Conservation (phyloP, 1,140 invertebrate genomes). For the Leptinotarsa defecta region DNA sequence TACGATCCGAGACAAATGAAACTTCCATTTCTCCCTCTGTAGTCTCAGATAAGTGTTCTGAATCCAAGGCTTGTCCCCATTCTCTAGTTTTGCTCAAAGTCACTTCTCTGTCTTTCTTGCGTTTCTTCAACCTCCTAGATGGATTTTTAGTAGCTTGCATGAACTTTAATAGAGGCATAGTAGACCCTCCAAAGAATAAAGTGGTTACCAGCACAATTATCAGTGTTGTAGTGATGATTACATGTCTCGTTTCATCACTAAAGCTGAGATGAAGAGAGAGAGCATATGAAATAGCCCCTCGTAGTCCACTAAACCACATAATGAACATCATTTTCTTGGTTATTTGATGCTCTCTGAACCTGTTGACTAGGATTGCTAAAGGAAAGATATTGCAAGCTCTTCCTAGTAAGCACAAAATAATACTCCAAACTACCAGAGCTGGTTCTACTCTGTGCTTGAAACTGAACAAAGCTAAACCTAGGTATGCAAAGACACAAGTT, state of each 20-base stretch:
- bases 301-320: constrained; percentile 98
- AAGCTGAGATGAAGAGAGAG: constrained; percentile 95
- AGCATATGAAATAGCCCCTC: constrained; percentile 98
- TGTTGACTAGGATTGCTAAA: constrained; percentile 89
- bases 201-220: constrained; percentile 96
- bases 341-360: constrained; percentile 96
- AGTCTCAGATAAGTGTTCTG: constrained; percentile 92
- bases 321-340: constrained; percentile 99
- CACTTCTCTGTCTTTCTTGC: constrained; percentile 80
- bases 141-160: constrained; percentile 65
- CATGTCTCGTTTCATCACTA: constrained; percentile 89
- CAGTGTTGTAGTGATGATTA: constrained; percentile 95
- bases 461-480: constrained; percentile 96
- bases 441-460: constrained; percentile 85
- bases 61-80: constrained; percentile 94
- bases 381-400: constrained; percentile 97
- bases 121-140: constrained; percentile 58
- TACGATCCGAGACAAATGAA: constrained; percentile 67
- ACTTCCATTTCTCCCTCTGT: constrained; percentile 94
- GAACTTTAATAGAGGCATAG: constrained; percentile 94
- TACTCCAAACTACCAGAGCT: constrained; percentile 89
- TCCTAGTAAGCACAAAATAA: constrained; percentile 89
- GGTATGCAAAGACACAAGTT: constrained; percentile 99
- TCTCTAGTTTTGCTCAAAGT: constrained; percentile 96
- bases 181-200: constrained; percentile 92